Evolutionary conservation across 2,888 invertebrate genomes (phyloP), one percentile per base, ranked within the genome.

Genomic region (Hirtodrosophila confusa): DNA sequence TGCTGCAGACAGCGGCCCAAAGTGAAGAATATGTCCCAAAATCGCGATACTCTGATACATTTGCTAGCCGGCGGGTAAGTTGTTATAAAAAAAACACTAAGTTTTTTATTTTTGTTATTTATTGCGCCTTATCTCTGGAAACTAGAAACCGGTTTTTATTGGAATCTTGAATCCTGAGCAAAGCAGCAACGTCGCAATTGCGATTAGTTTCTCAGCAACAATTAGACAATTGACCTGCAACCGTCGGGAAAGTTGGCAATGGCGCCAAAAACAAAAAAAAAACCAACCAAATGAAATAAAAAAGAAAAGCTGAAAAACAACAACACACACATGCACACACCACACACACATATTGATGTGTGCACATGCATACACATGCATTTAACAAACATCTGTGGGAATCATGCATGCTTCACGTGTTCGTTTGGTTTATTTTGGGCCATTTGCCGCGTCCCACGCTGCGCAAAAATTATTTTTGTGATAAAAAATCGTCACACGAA

Each of bases 21-120:
- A 11, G 47, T 23, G 43, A 27, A 37, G 79, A 89, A 69, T 70
- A 91, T 91, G 91, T 90, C 90, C 86, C 89, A 90, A 83, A 90
- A 90, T 93, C 95, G 95, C 92, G 97, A 97, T 93, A 97, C 97
- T 83, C 94, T 97, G 86, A 97, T 98, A 93, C 98, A 98, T 93
- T 95, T 98, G 89, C 93, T 98, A 89, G 98, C 98, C 92, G 98
- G 98, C 94, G 98, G 98, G 98, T 98, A 93, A 94, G 97, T 94
- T 44, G 7, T 47, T 3, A 29, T 44, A 50, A 17, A 54, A 17
- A 47, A 12, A 36, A n/a, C 10, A 31, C n/a, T 54, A n/a, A 54
- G n/a, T 31, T 17, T 17, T 17, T 17, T 17, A 1, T 57, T 57
- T 39, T 54, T 66, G 61, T 54, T 65, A 41, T 62, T 56, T 69